Evolutionary conservation across 2,888 invertebrate genomes (phyloP), one percentile per base, ranked within the genome.

Genomic region (Elmis aenea): DNA sequence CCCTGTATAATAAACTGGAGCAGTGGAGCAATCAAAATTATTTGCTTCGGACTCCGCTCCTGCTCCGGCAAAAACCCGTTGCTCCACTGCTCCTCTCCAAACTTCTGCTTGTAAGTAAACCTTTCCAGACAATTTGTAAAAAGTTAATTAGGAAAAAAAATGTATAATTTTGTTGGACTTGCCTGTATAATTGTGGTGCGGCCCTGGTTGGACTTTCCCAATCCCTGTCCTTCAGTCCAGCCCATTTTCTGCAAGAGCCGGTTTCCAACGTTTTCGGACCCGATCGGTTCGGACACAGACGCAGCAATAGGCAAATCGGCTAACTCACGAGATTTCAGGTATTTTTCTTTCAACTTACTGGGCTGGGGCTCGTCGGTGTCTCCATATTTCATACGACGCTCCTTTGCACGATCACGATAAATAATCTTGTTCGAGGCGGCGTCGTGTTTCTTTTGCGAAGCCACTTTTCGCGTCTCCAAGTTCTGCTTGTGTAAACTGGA

Each of bases 201-300:
- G 8, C 93, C 96, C 68, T 97, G 96, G 61, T 92, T 92, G 33
- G 81, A 77, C 63, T 88, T 89, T 1, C 99, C 97, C 12, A 99
- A 71, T 0, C 99, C 99, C 71, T 90, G 84, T 0, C 99, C 99
- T 62, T 93, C 93, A 3, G 86, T 86, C 99, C 99, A 99, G 3
- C 99, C 99, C 99, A 99, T 99, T 69, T 93, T 94, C 67, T 97
- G 94, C 46, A 99, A 67, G 66, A 99, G 74, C 61, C 91, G 86
- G 61, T 88, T 96, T 4, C 97, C 99, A 39, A 96, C 89, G 54
- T 95, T 95, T 51, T 89, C 92, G 0, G 87, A 81, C 52, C 89
- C 74, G 57, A 93, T 76, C 41, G 87, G 75, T 64, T 80, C 75
- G 38, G 77, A 73, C 0, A 83, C 78, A 1, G 77, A 77, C 32